Conservation (phyloP, 2,113 vertebrate genomes). For the Mixornis gularis region DNA sequence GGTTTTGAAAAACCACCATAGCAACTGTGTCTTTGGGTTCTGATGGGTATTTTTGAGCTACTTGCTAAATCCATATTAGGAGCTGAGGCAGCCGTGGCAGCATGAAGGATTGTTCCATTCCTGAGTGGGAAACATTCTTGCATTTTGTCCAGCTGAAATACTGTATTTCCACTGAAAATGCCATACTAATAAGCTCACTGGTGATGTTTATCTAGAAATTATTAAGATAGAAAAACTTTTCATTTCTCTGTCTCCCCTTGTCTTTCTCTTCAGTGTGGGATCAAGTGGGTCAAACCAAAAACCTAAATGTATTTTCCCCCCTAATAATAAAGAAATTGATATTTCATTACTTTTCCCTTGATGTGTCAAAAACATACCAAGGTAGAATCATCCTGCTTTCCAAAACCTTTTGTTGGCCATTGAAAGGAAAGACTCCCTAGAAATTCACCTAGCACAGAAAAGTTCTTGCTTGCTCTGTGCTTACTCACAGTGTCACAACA, state of each 20-base stretch:
- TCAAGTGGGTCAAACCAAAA: not conserved
- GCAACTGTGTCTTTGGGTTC: not conserved
- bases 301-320: not conserved
- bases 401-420: not conserved
- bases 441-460: not conserved
- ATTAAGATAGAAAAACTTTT: not conserved
- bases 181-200: conserved; percentile 14
- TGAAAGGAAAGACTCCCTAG: not conserved
- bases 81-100: conserved; percentile 30
- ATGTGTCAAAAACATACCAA: not conserved
- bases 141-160: conserved; percentile 61
- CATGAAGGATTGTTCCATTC: conserved; percentile 52
- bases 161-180: conserved; percentile 54
- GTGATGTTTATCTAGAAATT: conserved; percentile 19
- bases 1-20: conserved; percentile 1
- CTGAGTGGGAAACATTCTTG: conserved; percentile 64
- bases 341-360: not conserved
- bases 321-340: not conserved
- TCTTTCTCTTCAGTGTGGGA: not conserved
- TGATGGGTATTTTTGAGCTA: conserved; percentile 43
- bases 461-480: not conserved
- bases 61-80: conserved; percentile 56
- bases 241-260: not conserved
- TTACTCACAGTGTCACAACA: not conserved
- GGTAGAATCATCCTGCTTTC: not conserved